Evolutionary conservation across 2,113 vertebrate genomes (phyloP), one percentile per base, ranked within the genome.

Genomic region (Mastomys natalensis): DNA sequence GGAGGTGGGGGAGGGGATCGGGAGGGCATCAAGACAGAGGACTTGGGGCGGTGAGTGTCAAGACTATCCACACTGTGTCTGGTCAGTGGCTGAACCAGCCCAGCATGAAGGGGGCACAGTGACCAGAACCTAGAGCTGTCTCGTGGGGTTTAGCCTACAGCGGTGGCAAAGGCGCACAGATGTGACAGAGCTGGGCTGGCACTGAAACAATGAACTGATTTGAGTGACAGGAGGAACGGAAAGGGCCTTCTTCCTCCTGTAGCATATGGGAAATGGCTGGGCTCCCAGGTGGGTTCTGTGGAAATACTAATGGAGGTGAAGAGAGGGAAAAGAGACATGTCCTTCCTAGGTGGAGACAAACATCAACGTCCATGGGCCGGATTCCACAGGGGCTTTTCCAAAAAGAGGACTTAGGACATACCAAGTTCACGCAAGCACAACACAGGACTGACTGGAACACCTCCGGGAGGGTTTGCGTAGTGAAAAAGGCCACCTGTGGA

Each of bases 1-100:
- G 4, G 34, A 74, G 58, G 8, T 24, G 2, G 1, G 3, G 3
- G 3, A 1, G 13, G 7, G 10, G 62, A 3, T 24, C 19, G 12
- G 37, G 40, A 85, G 55, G 55, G 31, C 9, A n/a, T 12, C 13
- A 24, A 21, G 80, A 21, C 26, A 40, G 17, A 93, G 62, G 60
- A 73, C 31, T 3, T 2, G 1, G 11, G 37, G 5, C 11, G 29
- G 53, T 62, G 37, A 82, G 53, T 17, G 21, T 81, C 87, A 90
- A 74, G 40, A 43, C 40, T 40, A 82, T 77, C 51, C 37, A n/a
- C 17, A 31, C 12, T 60, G 21, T 21, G 7, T 21, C 58, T 22
- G 31, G 22, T 37, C 40, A 70, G 74, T 45, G 80, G 24, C 81
- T 45, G 81, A 31, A 43, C 58, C 13, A 0, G 21, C 76, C 31